Evolutionary conservation across 2,113 vertebrate genomes (phyloP).

Genomic region (Saccopteryx leptura): DNA sequence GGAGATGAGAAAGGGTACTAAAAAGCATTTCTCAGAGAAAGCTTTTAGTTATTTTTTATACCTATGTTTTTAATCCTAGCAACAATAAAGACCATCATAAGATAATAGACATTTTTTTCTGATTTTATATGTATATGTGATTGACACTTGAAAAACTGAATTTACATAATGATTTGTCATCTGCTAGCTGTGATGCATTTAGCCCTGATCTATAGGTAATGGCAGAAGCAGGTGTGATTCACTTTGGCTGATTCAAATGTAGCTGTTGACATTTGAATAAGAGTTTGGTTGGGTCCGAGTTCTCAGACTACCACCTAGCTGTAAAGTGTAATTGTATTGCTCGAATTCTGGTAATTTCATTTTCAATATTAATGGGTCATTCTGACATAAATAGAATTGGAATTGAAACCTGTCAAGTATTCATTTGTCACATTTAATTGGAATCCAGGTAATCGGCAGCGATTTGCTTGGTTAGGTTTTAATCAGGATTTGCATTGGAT

Average conservation of each 20-base stretch:
- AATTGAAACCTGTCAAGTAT: conserved; percentile 87
- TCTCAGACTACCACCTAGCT: conserved; percentile 74
- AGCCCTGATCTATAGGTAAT: conserved; percentile 74
- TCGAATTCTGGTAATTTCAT: conserved; percentile 82
- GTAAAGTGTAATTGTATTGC: conserved; percentile 71
- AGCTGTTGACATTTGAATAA: conserved; percentile 78
- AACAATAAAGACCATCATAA: conserved; percentile 30
- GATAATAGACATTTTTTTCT: conserved; percentile 52
- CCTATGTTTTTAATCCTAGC: conserved; percentile 47
- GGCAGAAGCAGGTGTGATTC: conserved; percentile 65
- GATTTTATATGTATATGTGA: conserved; percentile 68
- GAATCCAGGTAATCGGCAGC: conserved; percentile 85
- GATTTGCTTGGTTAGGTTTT: conserved; percentile 87
- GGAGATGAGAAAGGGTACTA: background rate
- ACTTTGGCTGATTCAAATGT: conserved; percentile 67
- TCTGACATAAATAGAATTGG: conserved; percentile 86
- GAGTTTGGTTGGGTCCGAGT: conserved; percentile 69
- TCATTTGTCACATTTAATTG: conserved; percentile 88
- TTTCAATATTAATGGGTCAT: conserved; percentile 85
- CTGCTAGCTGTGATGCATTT: conserved; percentile 76
- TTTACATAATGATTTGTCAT: conserved; percentile 74
- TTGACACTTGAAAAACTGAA: conserved; percentile 69
- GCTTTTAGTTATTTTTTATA: conserved; percentile 40
- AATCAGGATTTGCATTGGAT: conserved; percentile 85
- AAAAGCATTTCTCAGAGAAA: background rate